Evolutionary conservation across 2,888 invertebrate genomes (phyloP), one percentile per base, ranked within the genome.

Genomic region (Callinectes sapidus): DNA sequence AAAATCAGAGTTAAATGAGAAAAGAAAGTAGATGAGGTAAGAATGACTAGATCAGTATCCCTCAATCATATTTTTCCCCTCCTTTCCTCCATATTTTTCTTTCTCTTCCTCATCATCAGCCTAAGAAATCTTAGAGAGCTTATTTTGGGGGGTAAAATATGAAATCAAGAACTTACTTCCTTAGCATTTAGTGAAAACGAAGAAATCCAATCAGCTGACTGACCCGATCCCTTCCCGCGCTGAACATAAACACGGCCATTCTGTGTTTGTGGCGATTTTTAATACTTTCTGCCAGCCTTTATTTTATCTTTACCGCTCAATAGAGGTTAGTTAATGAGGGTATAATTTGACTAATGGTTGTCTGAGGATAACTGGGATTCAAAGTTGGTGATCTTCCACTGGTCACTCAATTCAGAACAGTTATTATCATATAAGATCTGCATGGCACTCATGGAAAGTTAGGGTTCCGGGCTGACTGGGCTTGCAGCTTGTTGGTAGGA

Each of bases 221-320:
- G n/a, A n/a, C n/a, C n/a, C n/a, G n/a, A 28, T 71, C n/a, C 28
- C n/a, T 71, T 71, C 71, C 71, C 71, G 71, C 71, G 71, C 71
- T 8, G 5, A n/a, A 10, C 71, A 71, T 28, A 71, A 71, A 71
- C 71, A 71, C 61, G 18, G 71, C 71, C 28, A 28, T 71, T 28
- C 71, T 71, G 71, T 61, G 18, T 61, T 0, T 61, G 5, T 61
- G 23, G 3, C 5, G 61, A 23, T 6, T 61, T 61, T 18, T 5
- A 18, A 61, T 61, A 61, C 23, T 6, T 23, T 61, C 0, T 23
- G 23, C 61, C 61, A 10, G 1, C 23, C 61, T 23, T 61, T 23
- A 61, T 61, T 61, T 61, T 23, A 61, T 23, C 61, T 61, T 61
- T 16, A 61, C 18, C 61, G 13, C 18, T 5, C 18, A 48, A 61